Conservation (phyloP, 2,797 vertebrate species). For the Paramormyrops hopkinsi region DNA sequence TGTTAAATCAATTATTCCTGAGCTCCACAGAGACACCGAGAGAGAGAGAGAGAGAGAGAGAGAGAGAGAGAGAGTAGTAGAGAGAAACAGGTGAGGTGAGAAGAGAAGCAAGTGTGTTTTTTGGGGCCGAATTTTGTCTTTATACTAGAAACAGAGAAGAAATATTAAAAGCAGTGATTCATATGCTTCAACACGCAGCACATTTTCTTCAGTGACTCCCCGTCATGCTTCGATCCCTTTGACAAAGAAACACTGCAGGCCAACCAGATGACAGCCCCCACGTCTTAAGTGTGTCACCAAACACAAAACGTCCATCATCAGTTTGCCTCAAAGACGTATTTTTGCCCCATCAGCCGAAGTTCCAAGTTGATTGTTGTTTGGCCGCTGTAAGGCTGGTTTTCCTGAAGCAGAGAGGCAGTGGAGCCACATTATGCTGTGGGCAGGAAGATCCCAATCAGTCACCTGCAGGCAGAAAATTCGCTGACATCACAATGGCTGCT, state of each 20-base stretch:
- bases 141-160: constrained; percentile 4
- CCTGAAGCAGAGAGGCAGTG: neutral
- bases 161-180: constrained; percentile 3
- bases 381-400: neutral
- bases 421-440: neutral
- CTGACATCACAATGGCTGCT: neutral
- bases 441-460: neutral
- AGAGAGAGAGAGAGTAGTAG: neutral
- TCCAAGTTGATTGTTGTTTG: neutral
- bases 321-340: neutral
- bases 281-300: neutral
- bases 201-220: neutral
- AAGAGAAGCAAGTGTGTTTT: neutral
- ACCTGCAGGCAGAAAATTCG: neutral
- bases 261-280: neutral
- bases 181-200: neutral
- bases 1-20: constrained; percentile 69
- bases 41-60: neutral
- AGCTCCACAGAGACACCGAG: constrained; percentile 22
- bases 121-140: neutral
- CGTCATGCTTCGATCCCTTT: neutral
- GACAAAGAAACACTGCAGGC: neutral
- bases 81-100: neutral
- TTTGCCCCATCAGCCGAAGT: neutral
- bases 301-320: neutral